Base-by-base conservation (phyloP, 1,140 invertebrate genomes). In the Achatina immaculata region DNA sequence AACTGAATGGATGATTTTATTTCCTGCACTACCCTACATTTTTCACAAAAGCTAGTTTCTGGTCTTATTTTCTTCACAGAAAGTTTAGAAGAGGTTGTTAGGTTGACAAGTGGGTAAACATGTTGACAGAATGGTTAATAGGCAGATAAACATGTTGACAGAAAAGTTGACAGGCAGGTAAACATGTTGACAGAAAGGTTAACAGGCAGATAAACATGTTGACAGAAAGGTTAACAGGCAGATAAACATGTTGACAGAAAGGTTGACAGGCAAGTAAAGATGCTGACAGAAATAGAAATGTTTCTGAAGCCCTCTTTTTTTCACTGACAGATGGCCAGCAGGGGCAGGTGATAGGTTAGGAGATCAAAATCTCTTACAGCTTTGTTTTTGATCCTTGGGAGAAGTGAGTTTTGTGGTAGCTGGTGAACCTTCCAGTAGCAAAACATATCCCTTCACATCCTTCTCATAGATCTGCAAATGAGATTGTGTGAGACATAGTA, bases 371-470 rank as follows among this genome's bases (percentile, higher is more conserved):
- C 45, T 84, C 84, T 82, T 81, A 87, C 85, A 83, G 48, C 83
- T 79, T 40, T 85, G 84, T 78, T 86, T 88, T 21, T 81, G 75
- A 80, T 90, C 90, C 79, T 89, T 91, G 2, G 90, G 89, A 16
- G 88, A 48, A 11, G 85, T 83, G 65, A 91, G 85, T 74, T 90
- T 90, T 14, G 89, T 90, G 2, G 89, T 88, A 31, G 88, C 83
- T 45, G 86, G 80, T 9, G 84, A 78, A 19, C 90, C 90, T 69
- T 91, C 89, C n/a, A 91, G 77, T 65, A 69, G 80, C 51, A 87
- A 89, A 14, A 91, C 81, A 85, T 84, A 90, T 31, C 89, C 86
- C 76, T 90, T 90, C 7, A 90, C 89, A 42, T 91, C 90, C 81
- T 90, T 90, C 21, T 90, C 90, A 86, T 87, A 91, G 42, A 85